phyloP scores from a whole-genome alignment of 2,888 invertebrate species.

The Liposcelis brunnea region DNA sequence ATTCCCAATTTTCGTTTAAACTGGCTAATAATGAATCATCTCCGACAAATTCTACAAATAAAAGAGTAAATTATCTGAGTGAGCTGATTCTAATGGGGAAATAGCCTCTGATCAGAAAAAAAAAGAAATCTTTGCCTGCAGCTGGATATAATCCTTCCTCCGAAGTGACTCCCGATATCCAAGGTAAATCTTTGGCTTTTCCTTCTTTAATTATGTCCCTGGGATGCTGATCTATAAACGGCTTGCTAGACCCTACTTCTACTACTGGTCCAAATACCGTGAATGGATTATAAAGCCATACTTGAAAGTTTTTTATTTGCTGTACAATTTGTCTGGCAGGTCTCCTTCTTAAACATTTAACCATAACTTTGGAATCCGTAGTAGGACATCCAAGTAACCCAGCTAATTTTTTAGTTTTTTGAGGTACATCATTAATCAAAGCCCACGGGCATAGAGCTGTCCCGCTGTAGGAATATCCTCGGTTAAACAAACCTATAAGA shows the following conservation, averaged over 20 bases:
- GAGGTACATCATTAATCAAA: conserved; percentile 34
- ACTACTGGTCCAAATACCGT: conserved; percentile 25
- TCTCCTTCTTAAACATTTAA: conserved; percentile 11
- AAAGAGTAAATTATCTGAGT: background rate
- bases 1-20: background rate
- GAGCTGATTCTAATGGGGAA: background rate
- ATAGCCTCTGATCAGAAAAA: background rate
- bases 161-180: conserved; percentile 25
- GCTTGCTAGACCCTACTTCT: conserved; percentile 22
- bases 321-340: conserved; percentile 12
- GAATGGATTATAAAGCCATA: conserved; percentile 21
- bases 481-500: conserved; percentile 35
- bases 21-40: background rate
- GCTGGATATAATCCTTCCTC: conserved; percentile 24
- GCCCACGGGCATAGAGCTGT: conserved; percentile 44
- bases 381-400: conserved; percentile 11
- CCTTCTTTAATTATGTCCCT: conserved; percentile 22
- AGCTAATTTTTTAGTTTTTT: conserved; percentile 17
- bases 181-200: conserved; percentile 24
- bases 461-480: conserved; percentile 54
- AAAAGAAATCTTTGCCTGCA: conserved; percentile 15
- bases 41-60: background rate
- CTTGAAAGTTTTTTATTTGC: conserved; percentile 14
- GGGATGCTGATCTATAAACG: conserved; percentile 24
- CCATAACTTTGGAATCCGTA: conserved; percentile 1